Conservation (phyloP, 2,113 vertebrate genomes). For the Pelvicachromis taeniatus region DNA sequence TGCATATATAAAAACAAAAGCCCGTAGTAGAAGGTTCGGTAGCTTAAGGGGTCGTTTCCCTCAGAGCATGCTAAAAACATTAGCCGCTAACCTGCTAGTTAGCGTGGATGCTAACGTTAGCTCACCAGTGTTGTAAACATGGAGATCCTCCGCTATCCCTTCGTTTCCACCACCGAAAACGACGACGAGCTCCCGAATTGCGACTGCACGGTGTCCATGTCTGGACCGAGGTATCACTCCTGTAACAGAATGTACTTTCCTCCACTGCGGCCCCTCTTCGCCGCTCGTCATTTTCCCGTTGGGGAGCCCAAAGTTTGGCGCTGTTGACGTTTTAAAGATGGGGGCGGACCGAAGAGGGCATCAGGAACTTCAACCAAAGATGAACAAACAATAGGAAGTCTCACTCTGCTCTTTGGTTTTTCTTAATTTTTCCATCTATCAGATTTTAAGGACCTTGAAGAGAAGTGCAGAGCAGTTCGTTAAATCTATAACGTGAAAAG, state of each 20-base stretch:
- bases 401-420: constrained; percentile 24
- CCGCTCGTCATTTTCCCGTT: constrained; percentile 59
- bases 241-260: constrained; percentile 81
- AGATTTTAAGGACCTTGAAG: background rate
- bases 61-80: constrained; percentile 56
- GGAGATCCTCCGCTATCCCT: constrained; percentile 90
- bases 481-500: background rate
- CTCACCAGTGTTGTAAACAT: constrained; percentile 94
- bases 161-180: constrained; percentile 96
- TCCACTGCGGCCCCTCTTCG: constrained; percentile 79
- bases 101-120: constrained; percentile 30
- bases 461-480: background rate
- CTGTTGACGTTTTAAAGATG: constrained; percentile 50
- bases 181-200: constrained; percentile 87
- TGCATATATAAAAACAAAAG: background rate
- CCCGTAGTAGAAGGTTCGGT: fast-evolving
- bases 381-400: background rate
- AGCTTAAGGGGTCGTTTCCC: background rate
- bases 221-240: constrained; percentile 89
- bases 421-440: background rate
- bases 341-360: background rate
- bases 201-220: constrained; percentile 89
- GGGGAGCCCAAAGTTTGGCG: constrained; percentile 47
- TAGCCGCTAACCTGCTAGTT: constrained; percentile 22
- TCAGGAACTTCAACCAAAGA: background rate